Evolutionary conservation across 1,140 invertebrate species (phyloP).

Genomic region (Acromyrmex heyeri): DNA sequence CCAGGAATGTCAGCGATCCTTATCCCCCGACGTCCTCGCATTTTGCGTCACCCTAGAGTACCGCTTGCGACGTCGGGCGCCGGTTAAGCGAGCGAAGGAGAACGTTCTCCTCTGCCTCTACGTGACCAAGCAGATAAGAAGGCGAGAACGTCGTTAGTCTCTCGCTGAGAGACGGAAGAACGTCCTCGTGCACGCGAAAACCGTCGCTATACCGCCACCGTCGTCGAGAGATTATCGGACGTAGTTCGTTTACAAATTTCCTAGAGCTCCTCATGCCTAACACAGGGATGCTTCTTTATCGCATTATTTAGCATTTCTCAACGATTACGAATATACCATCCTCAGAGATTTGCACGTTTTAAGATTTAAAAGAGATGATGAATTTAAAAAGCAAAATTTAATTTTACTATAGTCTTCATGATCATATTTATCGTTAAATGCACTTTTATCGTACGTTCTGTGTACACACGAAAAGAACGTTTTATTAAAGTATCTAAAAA

Average conservation of each 20-base stretch:
- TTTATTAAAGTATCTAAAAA: too few relatives aligned
- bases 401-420: not conserved
- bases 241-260: slow-evolving; percentile 81
- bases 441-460: not conserved
- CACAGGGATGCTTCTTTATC: slow-evolving; percentile 59
- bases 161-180: slow-evolving; percentile 82
- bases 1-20: slow-evolving; percentile 82
- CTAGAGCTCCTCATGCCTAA: not conserved
- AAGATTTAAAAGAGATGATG: not conserved
- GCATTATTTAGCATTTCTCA: slow-evolving; percentile 66
- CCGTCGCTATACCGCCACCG: slow-evolving; percentile 56
- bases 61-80: slow-evolving; percentile 20
- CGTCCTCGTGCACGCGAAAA: slow-evolving; percentile 84
- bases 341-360: not conserved
- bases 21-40: slow-evolving; percentile 80
- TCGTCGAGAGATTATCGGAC: slow-evolving; percentile 74
- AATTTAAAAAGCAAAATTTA: not conserved
- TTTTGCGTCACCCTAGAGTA: slow-evolving; percentile 77
- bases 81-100: slow-evolving; percentile 34
- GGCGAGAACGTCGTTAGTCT: slow-evolving; percentile 85
- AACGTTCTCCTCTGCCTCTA: slow-evolving; percentile 74
- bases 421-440: not conserved
- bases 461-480: not conserved
- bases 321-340: slow-evolving; percentile 6
- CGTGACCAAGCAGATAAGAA: slow-evolving; percentile 85